Evolutionary conservation across 2,797 vertebrate species (phyloP).

Genomic region (Hapalemur alaotrensis): DNA sequence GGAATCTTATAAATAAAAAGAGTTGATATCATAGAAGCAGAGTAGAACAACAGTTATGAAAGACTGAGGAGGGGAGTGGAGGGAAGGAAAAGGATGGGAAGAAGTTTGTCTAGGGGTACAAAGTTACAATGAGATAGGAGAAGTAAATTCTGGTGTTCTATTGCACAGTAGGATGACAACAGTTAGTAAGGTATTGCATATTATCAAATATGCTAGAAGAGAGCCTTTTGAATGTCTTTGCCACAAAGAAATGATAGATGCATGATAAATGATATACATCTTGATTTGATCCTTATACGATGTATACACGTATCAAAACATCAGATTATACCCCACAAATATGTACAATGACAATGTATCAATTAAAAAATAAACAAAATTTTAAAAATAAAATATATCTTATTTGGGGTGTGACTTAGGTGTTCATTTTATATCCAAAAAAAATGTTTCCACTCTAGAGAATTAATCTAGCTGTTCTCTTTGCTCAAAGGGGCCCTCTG

Average conservation of each 20-base stretch:
- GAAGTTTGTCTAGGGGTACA: background rate
- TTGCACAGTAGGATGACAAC: background rate
- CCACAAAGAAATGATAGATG: background rate
- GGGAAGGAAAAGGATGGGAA: too few species aligned
- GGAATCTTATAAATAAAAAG: background rate
- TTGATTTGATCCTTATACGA: background rate
- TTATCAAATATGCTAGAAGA: background rate
- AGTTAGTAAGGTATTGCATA: background rate
- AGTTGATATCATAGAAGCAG: background rate
- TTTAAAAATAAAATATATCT: background rate
- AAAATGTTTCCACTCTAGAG: background rate
- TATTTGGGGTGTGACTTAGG: background rate
- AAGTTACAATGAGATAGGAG: background rate
- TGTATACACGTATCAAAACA: background rate
- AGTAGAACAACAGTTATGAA: background rate
- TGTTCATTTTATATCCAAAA: background rate
- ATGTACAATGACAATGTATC: background rate
- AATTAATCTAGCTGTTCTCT: background rate
- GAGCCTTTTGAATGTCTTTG: background rate
- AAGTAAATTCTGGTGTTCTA: background rate
- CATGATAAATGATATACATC: background rate
- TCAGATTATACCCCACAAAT: background rate
- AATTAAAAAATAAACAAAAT: background rate
- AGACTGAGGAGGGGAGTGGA: background rate
- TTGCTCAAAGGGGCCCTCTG: background rate